Evolutionary conservation across 2,888 invertebrate genomes (phyloP).

Genomic region (Polyommatus icarus): DNA sequence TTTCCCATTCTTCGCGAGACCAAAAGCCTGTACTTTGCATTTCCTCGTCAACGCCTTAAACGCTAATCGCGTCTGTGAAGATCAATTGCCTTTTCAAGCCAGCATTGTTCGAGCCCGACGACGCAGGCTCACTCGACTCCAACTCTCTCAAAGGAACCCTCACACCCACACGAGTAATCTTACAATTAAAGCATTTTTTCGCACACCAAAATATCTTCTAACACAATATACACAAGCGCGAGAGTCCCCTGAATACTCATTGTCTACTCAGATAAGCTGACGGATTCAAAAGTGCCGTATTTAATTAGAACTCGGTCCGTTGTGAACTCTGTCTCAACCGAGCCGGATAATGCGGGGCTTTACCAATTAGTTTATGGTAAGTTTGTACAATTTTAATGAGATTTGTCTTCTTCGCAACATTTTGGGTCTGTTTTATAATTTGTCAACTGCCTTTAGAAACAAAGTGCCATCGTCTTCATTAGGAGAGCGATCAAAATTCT

Average conservation of each 20-base stretch:
- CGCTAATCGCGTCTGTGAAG: constrained; percentile 66
- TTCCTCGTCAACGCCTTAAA: constrained; percentile 54
- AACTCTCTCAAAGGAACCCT: constrained; percentile 54
- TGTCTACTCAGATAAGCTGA: constrained; percentile 51
- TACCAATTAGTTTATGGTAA: constrained; percentile 67
- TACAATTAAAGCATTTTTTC: constrained; percentile 43
- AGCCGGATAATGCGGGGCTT: constrained; percentile 54
- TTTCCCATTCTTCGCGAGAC: constrained; percentile 44
- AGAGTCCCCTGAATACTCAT: constrained; percentile 45
- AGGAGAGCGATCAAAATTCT: constrained; percentile 18
- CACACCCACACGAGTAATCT: constrained; percentile 43
- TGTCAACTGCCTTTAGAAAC: constrained; percentile 37
- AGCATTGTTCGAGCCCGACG: constrained; percentile 61
- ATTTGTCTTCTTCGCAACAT: constrained; percentile 43
- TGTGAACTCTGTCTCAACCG: constrained; percentile 55
- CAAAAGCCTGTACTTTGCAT: constrained; percentile 42
- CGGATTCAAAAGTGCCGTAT: constrained; percentile 56
- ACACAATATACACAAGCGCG: constrained; percentile 43
- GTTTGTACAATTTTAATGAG: constrained; percentile 70
- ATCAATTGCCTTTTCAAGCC: constrained; percentile 67
- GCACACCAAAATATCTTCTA: constrained; percentile 48
- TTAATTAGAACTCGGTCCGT: constrained; percentile 63
- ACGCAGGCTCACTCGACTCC: constrained; percentile 60
- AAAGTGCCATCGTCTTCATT: constrained; percentile 33
- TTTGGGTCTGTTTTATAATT: constrained; percentile 41